phyloP scores from a whole-genome alignment of 2,797 vertebrate species.

The Macropodus opercularis region DNA sequence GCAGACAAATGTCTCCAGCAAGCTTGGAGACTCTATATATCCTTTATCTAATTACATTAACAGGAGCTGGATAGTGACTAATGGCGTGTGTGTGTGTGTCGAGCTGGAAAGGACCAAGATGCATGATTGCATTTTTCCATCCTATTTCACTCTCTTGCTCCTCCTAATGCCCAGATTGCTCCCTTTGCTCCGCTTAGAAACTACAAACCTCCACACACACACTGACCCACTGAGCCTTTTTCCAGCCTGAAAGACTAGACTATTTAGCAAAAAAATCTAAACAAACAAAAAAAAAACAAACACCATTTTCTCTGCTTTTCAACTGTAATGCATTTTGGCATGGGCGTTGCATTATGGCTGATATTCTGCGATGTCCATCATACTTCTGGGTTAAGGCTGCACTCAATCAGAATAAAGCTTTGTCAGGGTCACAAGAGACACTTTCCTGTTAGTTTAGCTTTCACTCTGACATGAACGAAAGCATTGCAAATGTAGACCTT shows the following conservation, averaged over 20 bases:
- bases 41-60: conserved; percentile 78
- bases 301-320: conserved; percentile 1
- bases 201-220: conserved; percentile 27
- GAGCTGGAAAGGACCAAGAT: conserved; percentile 57
- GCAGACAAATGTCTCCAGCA: conserved; percentile 70
- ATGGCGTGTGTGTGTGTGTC: conserved; percentile 68
- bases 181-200: conserved; percentile 48
- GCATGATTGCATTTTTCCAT: conserved; percentile 79
- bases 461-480: conserved; percentile 25
- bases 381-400: conserved; percentile 4
- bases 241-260: conserved; percentile 40
- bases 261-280: too few relatives aligned
- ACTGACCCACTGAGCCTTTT: conserved; percentile 56
- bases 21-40: conserved; percentile 67
- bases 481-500: conserved; percentile 8
- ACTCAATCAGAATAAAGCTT: conserved; percentile 32
- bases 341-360: conserved; percentile 32
- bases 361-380: conserved; percentile 25
- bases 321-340: not conserved
- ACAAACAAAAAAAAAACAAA: too few relatives aligned
- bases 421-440: conserved; percentile 12
- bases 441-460: conserved; percentile 12
- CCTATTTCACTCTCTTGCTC: conserved; percentile 66
- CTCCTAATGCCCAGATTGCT: conserved; percentile 50
- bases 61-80: conserved; percentile 74